A percentile compares a stretch with the other conserved stretches of the same genome.
Conservation (phyloP, 2,888 invertebrate species). For the Alentia gelatinosa region DNA sequence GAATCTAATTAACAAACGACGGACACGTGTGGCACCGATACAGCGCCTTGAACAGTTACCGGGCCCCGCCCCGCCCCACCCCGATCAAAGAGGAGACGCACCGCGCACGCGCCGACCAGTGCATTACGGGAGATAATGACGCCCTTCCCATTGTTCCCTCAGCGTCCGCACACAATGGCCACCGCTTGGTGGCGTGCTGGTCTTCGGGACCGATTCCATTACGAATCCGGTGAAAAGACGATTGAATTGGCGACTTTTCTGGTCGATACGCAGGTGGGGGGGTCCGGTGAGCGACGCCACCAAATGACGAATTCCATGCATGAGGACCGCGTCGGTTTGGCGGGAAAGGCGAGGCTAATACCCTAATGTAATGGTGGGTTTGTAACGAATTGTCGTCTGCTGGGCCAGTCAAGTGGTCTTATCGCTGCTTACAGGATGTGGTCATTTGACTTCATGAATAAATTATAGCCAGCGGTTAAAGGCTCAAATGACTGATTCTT, state of each 20-base stretch:
- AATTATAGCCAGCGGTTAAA: neutral
- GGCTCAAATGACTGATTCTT: neutral
- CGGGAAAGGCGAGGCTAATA: neutral
- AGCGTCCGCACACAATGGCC: neutral
- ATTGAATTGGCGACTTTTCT: neutral
- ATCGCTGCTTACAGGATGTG: neutral
- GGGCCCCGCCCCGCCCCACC: neutral
- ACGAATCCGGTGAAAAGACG: neutral
- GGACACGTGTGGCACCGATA: neutral
- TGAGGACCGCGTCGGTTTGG: neutral
- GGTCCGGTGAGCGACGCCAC: neutral
- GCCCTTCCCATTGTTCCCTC: neutral
- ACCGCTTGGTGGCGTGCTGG: neutral
- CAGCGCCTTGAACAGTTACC: neutral
- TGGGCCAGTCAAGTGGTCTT: neutral
- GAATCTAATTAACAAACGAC: slow-evolving; percentile 20
- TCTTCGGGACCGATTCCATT: neutral
- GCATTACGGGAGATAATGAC: slow-evolving; percentile 16
- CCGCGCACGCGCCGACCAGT: slow-evolving; percentile 13
- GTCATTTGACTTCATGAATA: neutral
- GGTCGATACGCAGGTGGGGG: neutral
- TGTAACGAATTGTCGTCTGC: slow-evolving; percentile 23
- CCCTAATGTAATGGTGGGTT: slow-evolving; percentile 21
- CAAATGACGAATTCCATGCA: neutral
- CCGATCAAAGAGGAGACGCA: neutral